These are phyloP conservation scores for Agrypnia vestita DNA, from an alignment of 1,140 invertebrate genomes.

Conservation along the genomic window DNA sequence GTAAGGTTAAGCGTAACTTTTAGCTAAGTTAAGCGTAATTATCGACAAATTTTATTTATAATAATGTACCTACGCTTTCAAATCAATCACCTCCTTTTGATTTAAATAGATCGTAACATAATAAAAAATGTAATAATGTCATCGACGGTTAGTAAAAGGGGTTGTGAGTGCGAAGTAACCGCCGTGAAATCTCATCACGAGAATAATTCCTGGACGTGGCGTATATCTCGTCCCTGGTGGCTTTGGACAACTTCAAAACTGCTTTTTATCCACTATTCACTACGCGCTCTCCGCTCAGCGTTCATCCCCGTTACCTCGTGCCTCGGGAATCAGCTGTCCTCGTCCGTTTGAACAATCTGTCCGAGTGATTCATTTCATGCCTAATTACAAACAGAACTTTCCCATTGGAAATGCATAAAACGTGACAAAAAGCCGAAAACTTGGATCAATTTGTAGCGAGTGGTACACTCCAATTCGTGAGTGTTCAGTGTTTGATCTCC, in stretches of 20 bases:
- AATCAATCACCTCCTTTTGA: too few relatives aligned
- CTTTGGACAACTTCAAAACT: neutral
- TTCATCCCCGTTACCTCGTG: conserved; percentile 9
- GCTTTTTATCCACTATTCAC: neutral
- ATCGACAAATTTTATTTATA: too few relatives aligned
- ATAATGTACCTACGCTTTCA: too few relatives aligned
- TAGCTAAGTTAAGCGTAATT: neutral
- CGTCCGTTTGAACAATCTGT: conserved; percentile 20
- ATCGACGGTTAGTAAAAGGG: neutral
- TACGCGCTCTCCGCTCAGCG: neutral
- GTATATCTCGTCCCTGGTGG: neutral
- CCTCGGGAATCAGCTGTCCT: neutral
- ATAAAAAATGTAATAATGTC: conserved; percentile 1
- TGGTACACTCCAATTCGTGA: neutral
- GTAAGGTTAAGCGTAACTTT: neutral
- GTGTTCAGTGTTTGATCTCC: too few relatives aligned
- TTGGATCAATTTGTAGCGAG: conserved; percentile 36
- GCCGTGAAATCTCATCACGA: conserved; percentile 24
- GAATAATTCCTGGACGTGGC: conserved; percentile 38
- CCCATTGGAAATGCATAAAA: conserved; percentile 45
- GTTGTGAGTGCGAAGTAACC: conserved; percentile 1
- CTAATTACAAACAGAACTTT: conserved; percentile 46
- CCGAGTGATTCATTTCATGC: conserved; percentile 43
- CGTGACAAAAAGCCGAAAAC: conserved; percentile 42
- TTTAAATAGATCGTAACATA: neutral